These are phyloP conservation scores for Oplegnathus fasciatus DNA, from an alignment of 2,113 vertebrate species.

Conservation along the genomic window DNA sequence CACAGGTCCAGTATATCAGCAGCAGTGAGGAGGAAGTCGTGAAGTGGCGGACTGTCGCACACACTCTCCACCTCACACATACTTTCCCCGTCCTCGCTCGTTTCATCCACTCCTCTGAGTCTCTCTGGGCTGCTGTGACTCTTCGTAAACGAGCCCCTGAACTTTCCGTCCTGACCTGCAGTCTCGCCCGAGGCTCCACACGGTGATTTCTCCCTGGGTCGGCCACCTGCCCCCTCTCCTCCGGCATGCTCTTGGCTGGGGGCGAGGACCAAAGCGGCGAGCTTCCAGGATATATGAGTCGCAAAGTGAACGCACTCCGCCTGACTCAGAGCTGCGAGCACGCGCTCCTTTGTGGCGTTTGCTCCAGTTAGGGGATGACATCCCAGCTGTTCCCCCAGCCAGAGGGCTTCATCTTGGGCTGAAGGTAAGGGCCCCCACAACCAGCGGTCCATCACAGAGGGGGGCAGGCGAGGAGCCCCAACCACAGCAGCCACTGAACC, in stretches of 20 bases:
- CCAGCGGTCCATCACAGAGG: constrained; percentile 94
- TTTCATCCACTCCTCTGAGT: constrained; percentile 86
- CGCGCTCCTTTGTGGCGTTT: constrained; percentile 92
- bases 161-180: constrained; percentile 56
- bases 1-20: constrained; percentile 93
- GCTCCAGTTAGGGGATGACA: constrained; percentile 92
- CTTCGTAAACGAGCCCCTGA: constrained; percentile 83
- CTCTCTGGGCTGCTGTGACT: constrained; percentile 90
- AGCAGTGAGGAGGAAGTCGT: constrained; percentile 95
- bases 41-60: constrained; percentile 91
- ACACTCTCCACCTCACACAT: constrained; percentile 91
- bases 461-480: constrained; percentile 91
- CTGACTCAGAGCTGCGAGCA: constrained; percentile 90
- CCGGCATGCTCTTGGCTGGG: constrained; percentile 82
- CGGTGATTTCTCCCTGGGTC: constrained; percentile 37
- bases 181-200: constrained; percentile 2
- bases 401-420: constrained; percentile 92
- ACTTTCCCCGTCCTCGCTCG: constrained; percentile 90
- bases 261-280: constrained; percentile 91
- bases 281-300: constrained; percentile 96
- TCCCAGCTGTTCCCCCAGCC: constrained; percentile 92
- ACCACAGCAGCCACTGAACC: constrained; percentile 92
- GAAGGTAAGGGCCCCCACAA: constrained; percentile 96
- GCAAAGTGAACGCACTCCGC: constrained; percentile 97
- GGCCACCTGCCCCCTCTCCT: neutral